These are phyloP conservation scores for Acleris holmiana DNA, from an alignment of 2,888 invertebrate genomes.

Conservation along the genomic window DNA sequence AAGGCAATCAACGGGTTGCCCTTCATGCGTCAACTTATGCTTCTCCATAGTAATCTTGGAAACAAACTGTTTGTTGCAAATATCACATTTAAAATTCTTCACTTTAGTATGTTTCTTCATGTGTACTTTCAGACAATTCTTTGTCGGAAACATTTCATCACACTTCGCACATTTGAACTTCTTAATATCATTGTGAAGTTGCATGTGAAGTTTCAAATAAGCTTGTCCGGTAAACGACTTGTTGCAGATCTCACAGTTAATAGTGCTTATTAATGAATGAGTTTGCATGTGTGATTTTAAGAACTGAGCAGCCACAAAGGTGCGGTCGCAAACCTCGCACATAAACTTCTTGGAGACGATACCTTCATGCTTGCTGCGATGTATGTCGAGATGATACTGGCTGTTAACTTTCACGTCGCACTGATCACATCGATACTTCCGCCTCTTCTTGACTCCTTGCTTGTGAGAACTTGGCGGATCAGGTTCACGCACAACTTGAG, in stretches of 20 bases:
- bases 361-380: slow-evolving; percentile 78
- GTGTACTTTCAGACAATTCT: slow-evolving; percentile 77
- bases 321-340: slow-evolving; percentile 76
- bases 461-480: slow-evolving; percentile 58
- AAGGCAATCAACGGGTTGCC: slow-evolving; percentile 76
- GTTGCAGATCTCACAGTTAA: slow-evolving; percentile 76
- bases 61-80: slow-evolving; percentile 74
- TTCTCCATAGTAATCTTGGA: slow-evolving; percentile 81
- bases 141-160: slow-evolving; percentile 78
- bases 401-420: slow-evolving; percentile 80
- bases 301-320: slow-evolving; percentile 78
- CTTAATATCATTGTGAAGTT: slow-evolving; percentile 77
- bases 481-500: slow-evolving; percentile 57
- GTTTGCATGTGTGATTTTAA: slow-evolving; percentile 80
- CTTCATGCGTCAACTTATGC: slow-evolving; percentile 73
- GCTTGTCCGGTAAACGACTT: slow-evolving; percentile 79
- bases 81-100: slow-evolving; percentile 79
- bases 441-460: slow-evolving; percentile 70
- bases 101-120: slow-evolving; percentile 81
- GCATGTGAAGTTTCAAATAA: slow-evolving; percentile 78
- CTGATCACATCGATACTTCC: slow-evolving; percentile 76
- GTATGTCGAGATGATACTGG: slow-evolving; percentile 78
- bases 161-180: slow-evolving; percentile 80
- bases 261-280: slow-evolving; percentile 71
- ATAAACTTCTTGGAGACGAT: slow-evolving; percentile 70